Conservation (phyloP, 2,113 vertebrate genomes). For the Rhinoderma darwinii region DNA sequence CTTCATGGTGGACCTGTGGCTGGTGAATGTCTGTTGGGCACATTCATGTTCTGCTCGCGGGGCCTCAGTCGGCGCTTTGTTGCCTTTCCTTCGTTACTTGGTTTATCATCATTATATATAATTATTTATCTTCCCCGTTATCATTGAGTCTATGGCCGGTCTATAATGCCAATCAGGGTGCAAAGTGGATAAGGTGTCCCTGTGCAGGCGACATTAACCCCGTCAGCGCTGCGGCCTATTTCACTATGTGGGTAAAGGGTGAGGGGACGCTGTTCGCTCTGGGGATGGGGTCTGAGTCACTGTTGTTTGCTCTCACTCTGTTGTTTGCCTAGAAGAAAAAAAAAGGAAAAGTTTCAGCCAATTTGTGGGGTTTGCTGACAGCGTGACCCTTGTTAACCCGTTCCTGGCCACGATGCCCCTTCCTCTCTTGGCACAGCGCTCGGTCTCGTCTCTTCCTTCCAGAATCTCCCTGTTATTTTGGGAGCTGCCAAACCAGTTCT, state of each 20-base stretch:
- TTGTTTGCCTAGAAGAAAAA: not conserved
- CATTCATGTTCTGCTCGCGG: too few relatives aligned
- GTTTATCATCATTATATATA: too few relatives aligned
- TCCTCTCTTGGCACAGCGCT: not conserved
- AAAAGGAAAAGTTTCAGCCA: conserved; percentile 10
- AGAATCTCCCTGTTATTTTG: conserved; percentile 53
- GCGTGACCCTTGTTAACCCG: not conserved
- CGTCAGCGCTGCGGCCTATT: not conserved
- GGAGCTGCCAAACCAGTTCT: conserved; percentile 58
- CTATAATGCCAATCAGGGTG: too few relatives aligned
- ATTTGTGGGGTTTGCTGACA: not conserved
- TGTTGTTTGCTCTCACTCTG: not conserved
- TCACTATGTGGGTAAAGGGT: not conserved
- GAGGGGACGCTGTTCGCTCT: not conserved
- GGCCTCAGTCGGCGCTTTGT: too few relatives aligned
- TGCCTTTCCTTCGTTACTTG: too few relatives aligned
- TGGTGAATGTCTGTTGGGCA: too few relatives aligned
- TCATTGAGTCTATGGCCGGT: too few relatives aligned
- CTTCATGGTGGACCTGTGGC: too few relatives aligned
- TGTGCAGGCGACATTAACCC: not conserved
- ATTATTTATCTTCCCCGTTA: too few relatives aligned
- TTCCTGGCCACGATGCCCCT: not conserved
- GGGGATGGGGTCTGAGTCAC: not conserved
- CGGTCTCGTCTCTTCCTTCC: conserved; percentile 21
- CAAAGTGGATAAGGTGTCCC: too few relatives aligned